Evolutionary conservation across 2,113 vertebrate species (phyloP), one percentile per base, ranked within the genome.

Genomic region (Cavia porcellus): DNA sequence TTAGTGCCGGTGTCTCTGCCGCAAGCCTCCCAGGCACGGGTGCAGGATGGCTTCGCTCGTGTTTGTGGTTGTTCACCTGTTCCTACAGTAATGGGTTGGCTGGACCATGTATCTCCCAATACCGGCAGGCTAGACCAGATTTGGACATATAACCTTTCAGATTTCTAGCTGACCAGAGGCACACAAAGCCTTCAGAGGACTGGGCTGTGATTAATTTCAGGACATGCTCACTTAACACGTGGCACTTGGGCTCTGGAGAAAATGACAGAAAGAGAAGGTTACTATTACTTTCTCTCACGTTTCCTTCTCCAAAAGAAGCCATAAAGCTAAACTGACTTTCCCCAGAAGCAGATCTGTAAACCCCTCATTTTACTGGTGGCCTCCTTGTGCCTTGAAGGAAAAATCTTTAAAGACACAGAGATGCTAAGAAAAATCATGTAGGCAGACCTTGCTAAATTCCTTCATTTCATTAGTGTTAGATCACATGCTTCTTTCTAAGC

Each of bases 111-210:
- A 7, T 50, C 32, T 77, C 25, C n/a, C 19, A 3, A 30, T 2
- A n/a, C 14, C 42, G 4, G 19, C 45, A 25, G n/a, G 22, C 35
- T 17, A 22, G 28, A 28, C 57, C 35, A 66, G 24, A 7, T 57
- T 38, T 80, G 1, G 17, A 59, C 12, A 5, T 7, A 7, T 0
- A 15, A 7, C 7, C 2, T 28, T 55, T 5, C 8, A 83, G 45
- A 50, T 64, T 50, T 57, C 24, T 13, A 32, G 28, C 30, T 52
- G 17, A 70, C 22, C 3, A 32, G 28, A 74, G 45, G 50, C 3
- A 19, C 4, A 30, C 0, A 24, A n/a, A n/a, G 7, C 28, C 61
- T n/a, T 72, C 1, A 17, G n/a, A 83, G 3, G 50, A 5, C n/a
- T 42, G 14, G 19, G 5, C 79, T 45, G n/a, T 66, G 59, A 57